Percentiles rank a stretch among this genome's conserved stretches.
Evolutionary conservation across 1,140 invertebrate species (phyloP).

Genomic region (Euglossa dilemma): DNA sequence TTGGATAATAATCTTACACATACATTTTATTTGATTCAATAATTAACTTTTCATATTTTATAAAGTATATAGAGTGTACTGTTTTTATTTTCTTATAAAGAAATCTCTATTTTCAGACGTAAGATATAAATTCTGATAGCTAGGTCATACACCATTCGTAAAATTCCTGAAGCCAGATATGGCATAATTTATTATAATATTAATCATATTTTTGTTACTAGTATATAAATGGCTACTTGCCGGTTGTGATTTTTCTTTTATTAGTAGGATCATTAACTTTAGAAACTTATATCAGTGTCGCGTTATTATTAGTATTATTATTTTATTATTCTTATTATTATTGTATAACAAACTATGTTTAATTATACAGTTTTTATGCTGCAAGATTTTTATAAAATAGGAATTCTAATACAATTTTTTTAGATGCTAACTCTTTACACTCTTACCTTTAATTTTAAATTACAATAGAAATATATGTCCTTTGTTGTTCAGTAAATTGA

Average conservation of each 20-base stretch:
- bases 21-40: background rate
- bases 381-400: constrained; percentile 9
- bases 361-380: constrained; percentile 11
- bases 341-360: constrained; percentile 24
- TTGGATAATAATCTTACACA: background rate
- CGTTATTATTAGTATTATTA: constrained; percentile 22
- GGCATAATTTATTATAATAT: constrained; percentile 73
- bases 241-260: constrained; percentile 71
- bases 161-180: constrained; percentile 69
- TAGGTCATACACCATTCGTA: constrained; percentile 44
- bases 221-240: constrained; percentile 69
- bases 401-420: background rate
- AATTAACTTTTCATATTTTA: background rate
- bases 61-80: background rate
- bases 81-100: background rate
- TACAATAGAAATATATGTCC: constrained; percentile 2
- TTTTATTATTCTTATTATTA: constrained; percentile 23
- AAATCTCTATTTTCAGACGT: background rate
- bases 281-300: constrained; percentile 14
- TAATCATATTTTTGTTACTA: constrained; percentile 71
- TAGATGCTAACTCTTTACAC: constrained; percentile 11
- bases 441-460: background rate
- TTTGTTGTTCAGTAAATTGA: constrained; percentile 9
- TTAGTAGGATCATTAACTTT: constrained; percentile 26
- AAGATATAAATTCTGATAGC: constrained; percentile 61